Evolutionary conservation across 2,888 invertebrate species (phyloP), one percentile per base, ranked within the genome.

Genomic region (Apantesis nais): DNA sequence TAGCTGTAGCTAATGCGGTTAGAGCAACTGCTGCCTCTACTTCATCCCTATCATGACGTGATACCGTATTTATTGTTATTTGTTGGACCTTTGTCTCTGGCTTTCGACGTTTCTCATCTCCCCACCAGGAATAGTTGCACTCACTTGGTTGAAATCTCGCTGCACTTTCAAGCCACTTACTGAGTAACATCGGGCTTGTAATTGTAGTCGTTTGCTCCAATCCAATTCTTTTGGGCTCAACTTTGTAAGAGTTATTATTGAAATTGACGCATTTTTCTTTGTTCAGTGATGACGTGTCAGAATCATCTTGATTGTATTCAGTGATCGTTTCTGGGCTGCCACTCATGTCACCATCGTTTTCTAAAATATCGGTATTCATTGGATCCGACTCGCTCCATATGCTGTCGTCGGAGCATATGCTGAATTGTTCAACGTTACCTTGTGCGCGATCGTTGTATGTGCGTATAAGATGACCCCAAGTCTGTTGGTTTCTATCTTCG

Each of bases 341-440:
- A 37, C 83, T 80, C 52, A 85, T 85, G 55, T 89, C 89, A 48
- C 78, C 84, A 52, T 91, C 90, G 31, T 88, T 82, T 72, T 92
- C 90, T 48, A 88, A 71, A 29, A 86, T 80, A 16, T 88, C 88
- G 34, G 88, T 88, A 71, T 88, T 90, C 37, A 82, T 84, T 2
- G 85, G 92, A 71, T 96, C 96, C n/a, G 93, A 92, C 83, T 97
- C 97, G 81, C 97, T 97, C 97, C 97, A 97, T 84, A 97, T 97
- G 90, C 97, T 97, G 86, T 97, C 97, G 74, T 97, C 96, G 0
- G 97, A 97, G 78, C 97, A 96, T 81, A 97, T 97, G 88, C 97
- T 97, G 88, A 97, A 97, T 86, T 97, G 97, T 84, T 97, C 97
- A 11, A 97, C 97, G 88, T 97, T 97, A 19, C 97, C 97, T 75